Evolutionary conservation across 2,888 invertebrate genomes (phyloP), one percentile per base, ranked within the genome.

Genomic region (Podabrus alpinus): DNA sequence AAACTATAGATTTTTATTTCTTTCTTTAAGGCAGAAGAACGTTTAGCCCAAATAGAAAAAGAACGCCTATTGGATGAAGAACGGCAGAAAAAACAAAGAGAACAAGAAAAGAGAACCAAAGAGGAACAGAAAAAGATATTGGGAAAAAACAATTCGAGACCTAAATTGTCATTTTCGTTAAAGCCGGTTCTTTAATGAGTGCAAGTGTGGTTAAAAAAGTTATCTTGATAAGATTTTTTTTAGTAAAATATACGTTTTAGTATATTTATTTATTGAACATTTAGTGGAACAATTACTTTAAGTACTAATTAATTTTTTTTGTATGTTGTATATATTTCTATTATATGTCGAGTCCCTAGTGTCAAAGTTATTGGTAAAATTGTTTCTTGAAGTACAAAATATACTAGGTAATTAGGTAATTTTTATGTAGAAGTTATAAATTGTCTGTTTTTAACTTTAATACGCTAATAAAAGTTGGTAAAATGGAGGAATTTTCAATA

Each of bases 121-220:
- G 96, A 97, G 87, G 97, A 98, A 88, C 98, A 98, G 89, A 97
- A 97, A 90, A 95, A 97, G 88, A 98, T 98, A 83, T 91, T 98
- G 83, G 98, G 98, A 82, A 98, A 98, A 91, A 97, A 97, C 88
- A 98, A 97, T 90, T 97, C 97, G 76, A 92, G 98, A 87, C 98
- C 98, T 77, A 97, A 97, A 89, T 89, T 98, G 81, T 97, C 97
- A 71, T 98, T 98, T 89, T 92, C 94, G 69, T 89, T 97, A 81
- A 96, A 95, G 88, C 94, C 95, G 80, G 89, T 90, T 81, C 89
- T 93, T 83, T 93, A 86, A 74, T 71, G 73, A 45, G 68, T 68
- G 73, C 68, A 70, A 67, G 69, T 25, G 61, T 67, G 17, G 11
- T 61, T 61, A 17, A 59, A n/a, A n/a, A 45, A 45, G n/a, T n/a